Evolutionary conservation across 2,113 vertebrate genomes (phyloP).

Genomic region (Paradisaea rubra): DNA sequence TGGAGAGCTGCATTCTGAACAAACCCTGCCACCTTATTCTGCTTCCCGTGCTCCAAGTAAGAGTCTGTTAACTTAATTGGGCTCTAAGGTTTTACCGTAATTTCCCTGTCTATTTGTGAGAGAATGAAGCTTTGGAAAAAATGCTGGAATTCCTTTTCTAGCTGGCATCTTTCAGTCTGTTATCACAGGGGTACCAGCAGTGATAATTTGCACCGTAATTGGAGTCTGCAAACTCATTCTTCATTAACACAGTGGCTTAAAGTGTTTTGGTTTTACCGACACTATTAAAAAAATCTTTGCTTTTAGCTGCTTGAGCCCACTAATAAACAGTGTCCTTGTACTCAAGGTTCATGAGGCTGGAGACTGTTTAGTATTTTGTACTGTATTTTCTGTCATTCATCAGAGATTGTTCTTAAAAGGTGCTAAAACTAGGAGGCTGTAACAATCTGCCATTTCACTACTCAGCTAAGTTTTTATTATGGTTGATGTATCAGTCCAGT

Average conservation of each 20-base stretch:
- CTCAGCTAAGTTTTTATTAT: not conserved
- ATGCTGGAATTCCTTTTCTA: not conserved
- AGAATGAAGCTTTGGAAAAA: not conserved
- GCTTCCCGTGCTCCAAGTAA: not conserved
- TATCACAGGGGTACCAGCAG: not conserved
- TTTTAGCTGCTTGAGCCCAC: not conserved
- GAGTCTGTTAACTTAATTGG: not conserved
- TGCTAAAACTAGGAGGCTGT: not conserved
- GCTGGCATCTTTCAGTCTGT: not conserved
- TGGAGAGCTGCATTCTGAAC: not conserved
- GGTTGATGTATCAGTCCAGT: not conserved
- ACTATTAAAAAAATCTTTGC: not conserved
- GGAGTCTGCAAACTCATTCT: not conserved
- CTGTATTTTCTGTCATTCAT: not conserved
- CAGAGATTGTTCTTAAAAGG: not conserved
- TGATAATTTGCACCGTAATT: not conserved
- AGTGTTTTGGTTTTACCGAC: not conserved
- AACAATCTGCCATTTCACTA: not conserved
- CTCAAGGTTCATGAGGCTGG: not conserved
- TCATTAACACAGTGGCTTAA: not conserved
- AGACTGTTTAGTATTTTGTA: not conserved
- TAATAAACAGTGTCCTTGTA: not conserved
- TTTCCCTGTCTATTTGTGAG: not conserved
- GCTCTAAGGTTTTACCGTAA: not conserved
- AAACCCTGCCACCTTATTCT: not conserved